phyloP scores from a whole-genome alignment of 2,797 vertebrate species.

The Amazona ochrocephala region DNA sequence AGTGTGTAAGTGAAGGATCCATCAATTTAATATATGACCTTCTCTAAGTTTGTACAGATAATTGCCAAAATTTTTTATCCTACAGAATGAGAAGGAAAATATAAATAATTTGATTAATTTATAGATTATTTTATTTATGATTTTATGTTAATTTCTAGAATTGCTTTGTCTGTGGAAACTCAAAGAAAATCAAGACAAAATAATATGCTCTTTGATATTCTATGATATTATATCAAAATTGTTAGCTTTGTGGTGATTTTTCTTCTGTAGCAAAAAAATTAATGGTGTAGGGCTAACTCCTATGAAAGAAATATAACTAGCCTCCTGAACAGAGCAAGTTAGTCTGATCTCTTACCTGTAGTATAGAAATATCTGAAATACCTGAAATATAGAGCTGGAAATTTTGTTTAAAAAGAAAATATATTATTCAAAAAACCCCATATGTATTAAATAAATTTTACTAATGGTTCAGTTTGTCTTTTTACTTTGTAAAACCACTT shows the following conservation, averaged over 20 bases:
- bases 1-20: not conserved
- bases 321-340: not conserved
- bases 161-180: not conserved
- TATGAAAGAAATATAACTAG: not conserved
- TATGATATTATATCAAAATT: not conserved
- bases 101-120: not conserved
- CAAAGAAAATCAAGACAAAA: not conserved
- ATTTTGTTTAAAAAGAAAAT: not conserved
- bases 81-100: not conserved
- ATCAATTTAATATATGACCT: not conserved
- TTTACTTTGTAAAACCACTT: not conserved
- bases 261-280: not conserved
- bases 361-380: not conserved
- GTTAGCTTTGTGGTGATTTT: not conserved
- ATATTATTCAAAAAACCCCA: not conserved
- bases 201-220: not conserved
- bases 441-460: not conserved
- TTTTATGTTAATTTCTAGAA: not conserved
- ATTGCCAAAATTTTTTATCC: not conserved
- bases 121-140: not conserved
- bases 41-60: not conserved
- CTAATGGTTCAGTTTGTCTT: not conserved
- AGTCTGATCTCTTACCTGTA: not conserved
- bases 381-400: not conserved
- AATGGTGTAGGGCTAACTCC: not conserved